These are phyloP conservation scores for Neoscelio sp. DNA, from an alignment of 2,888 invertebrate genomes.

Conservation along the genomic window DNA sequence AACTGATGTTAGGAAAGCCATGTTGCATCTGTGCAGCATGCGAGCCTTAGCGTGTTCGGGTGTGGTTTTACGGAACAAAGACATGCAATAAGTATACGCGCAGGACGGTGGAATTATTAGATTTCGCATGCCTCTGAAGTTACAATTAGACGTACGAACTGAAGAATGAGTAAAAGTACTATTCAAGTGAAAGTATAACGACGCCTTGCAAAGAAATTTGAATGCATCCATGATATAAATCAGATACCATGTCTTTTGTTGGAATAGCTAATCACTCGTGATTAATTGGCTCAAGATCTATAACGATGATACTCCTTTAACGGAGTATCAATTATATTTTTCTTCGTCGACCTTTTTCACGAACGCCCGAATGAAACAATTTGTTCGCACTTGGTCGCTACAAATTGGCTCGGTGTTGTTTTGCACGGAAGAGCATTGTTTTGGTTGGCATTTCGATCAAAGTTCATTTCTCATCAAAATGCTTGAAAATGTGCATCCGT, in stretches of 20 bases:
- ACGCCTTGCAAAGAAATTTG: conserved; percentile 52
- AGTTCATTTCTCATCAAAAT: conserved; percentile 53
- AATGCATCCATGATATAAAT: conserved; percentile 49
- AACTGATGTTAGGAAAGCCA: conserved; percentile 24
- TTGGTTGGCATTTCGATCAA: conserved; percentile 59
- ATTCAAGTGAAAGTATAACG: conserved; percentile 64
- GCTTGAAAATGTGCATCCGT: too few species aligned
- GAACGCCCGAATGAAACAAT: too few species aligned
- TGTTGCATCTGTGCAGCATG: conserved; percentile 15
- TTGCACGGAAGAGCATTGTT: conserved; percentile 56
- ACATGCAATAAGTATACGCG: conserved; percentile 48
- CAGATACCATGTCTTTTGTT: conserved; percentile 56
- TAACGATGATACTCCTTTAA: too few species aligned
- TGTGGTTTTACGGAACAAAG: conserved; percentile 53
- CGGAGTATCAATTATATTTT: too few species aligned
- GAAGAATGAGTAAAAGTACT: conserved; percentile 66
- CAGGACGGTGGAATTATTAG: conserved; percentile 54
- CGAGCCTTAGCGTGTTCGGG: conserved; percentile 16
- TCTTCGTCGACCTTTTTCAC: too few species aligned
- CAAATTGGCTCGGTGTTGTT: conserved; percentile 58
- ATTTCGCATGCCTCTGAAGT: conserved; percentile 55
- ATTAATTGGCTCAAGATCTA: conserved; percentile 63
- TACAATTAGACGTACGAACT: conserved; percentile 57
- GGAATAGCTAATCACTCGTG: conserved; percentile 45
- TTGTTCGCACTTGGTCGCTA: too few species aligned